Conservation (phyloP, 1,140 invertebrate genomes). For the Tribolium madens region DNA sequence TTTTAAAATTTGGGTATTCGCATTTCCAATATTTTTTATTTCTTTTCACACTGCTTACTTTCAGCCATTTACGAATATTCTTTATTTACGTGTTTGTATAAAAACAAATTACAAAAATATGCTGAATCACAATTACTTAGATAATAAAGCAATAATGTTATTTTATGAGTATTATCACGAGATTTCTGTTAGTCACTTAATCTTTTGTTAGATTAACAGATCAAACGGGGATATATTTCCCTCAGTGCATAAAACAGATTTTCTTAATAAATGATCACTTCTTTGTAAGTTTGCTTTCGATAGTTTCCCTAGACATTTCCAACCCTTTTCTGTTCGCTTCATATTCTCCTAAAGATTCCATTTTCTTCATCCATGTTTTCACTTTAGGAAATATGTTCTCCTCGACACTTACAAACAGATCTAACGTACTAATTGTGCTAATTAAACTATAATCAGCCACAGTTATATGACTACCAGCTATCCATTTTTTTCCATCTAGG, state of each 20-base stretch:
- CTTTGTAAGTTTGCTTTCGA: neutral
- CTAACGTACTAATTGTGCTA: conserved; percentile 30
- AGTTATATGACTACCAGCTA: conserved; percentile 51
- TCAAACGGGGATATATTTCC: too few relatives aligned
- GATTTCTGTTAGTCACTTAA: too few relatives aligned
- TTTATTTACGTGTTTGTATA: neutral
- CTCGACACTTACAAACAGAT: conserved; percentile 45
- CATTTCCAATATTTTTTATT: too few relatives aligned
- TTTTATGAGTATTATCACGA: too few relatives aligned
- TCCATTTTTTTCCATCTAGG: conserved; percentile 44
- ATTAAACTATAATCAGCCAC: conserved; percentile 57
- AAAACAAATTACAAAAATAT: neutral
- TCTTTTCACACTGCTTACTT: too few relatives aligned
- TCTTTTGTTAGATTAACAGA: too few relatives aligned
- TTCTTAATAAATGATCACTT: neutral
- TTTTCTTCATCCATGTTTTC: conserved; percentile 45
- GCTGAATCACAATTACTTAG: too few relatives aligned
- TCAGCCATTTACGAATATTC: too few relatives aligned
- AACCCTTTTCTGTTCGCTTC: conserved; percentile 23
- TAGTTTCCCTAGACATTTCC: conserved; percentile 49
- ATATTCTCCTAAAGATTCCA: conserved; percentile 40
- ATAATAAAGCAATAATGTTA: too few relatives aligned
- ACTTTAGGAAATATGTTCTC: conserved; percentile 49
- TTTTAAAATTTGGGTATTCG: too few relatives aligned
- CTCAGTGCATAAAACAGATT: neutral